Conservation (phyloP, 1,140 invertebrate species). For the Aplysia californica region DNA sequence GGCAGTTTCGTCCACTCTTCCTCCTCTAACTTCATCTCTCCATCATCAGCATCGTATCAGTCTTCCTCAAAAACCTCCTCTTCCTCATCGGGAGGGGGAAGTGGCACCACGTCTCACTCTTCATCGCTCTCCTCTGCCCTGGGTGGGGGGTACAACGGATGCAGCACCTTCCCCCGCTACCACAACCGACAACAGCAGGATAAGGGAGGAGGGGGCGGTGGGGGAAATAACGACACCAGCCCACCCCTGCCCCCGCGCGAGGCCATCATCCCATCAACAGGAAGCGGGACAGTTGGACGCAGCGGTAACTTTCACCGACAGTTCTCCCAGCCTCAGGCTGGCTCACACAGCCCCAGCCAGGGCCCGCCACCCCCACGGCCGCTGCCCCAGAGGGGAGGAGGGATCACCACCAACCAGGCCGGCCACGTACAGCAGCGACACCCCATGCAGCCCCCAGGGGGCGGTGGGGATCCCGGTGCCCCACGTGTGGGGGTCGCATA, state of each 20-base stretch:
- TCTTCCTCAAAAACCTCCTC: not conserved
- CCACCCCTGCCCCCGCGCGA: not conserved
- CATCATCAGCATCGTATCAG: not conserved
- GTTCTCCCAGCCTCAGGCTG: not conserved
- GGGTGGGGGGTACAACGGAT: too few species aligned
- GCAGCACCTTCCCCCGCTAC: slow-evolving; percentile 24
- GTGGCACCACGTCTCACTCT: not conserved
- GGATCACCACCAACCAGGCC: slow-evolving; percentile 16
- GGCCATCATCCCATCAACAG: not conserved
- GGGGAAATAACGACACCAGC: not conserved
- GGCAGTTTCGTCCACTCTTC: slow-evolving; percentile 6
- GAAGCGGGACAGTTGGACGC: not conserved
- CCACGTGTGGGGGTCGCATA: too few species aligned
- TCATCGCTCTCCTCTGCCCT: slow-evolving; percentile 1
- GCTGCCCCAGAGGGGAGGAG: not conserved
- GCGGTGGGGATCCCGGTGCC: too few species aligned
- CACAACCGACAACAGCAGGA: slow-evolving; percentile 10
- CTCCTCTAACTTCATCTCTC: slow-evolving; percentile 2
- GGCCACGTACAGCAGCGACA: slow-evolving; percentile 18
- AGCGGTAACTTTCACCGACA: not conserved
- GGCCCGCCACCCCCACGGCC: not conserved
- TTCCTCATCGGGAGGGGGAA: not conserved
- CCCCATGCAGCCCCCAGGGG: not conserved
- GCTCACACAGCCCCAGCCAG: not conserved
- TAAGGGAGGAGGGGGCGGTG: too few species aligned